Evolutionary conservation across 1,140 invertebrate species (phyloP).

Genomic region (Pteromalus puparum): DNA sequence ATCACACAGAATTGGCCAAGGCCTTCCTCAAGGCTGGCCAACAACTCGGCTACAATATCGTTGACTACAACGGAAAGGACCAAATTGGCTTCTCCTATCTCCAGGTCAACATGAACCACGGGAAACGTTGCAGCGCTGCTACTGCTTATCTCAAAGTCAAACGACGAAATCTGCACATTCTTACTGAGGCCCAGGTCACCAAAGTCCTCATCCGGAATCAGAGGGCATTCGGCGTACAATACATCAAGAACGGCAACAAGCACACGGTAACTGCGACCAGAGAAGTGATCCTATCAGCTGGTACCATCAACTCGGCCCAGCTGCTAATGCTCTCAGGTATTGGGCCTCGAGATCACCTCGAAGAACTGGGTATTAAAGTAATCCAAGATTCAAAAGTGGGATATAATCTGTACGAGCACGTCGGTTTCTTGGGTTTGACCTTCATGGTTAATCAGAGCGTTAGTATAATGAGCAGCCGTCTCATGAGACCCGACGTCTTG

Average conservation of each 20-base stretch:
- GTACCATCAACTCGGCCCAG: constrained; percentile 88
- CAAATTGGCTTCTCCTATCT: constrained; percentile 84
- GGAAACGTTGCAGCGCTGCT: constrained; percentile 87
- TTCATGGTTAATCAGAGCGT: constrained; percentile 88
- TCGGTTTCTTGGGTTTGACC: constrained; percentile 87
- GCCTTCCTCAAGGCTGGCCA: constrained; percentile 82
- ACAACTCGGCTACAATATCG: constrained; percentile 83
- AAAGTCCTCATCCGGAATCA: constrained; percentile 81
- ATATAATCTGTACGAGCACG: constrained; percentile 89
- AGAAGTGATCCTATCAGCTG: constrained; percentile 88
- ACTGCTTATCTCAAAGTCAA: constrained; percentile 86
- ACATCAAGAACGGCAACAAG: constrained; percentile 79
- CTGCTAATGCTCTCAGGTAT: constrained; percentile 94
- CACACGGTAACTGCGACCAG: constrained; percentile 81
- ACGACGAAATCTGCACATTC: constrained; percentile 85
- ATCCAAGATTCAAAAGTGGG: constrained; percentile 86
- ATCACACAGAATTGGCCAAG: constrained; percentile 78
- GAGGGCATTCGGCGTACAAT: constrained; percentile 85
- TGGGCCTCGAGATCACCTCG: constrained; percentile 86
- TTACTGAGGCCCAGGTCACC: constrained; percentile 79
- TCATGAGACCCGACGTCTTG: constrained; percentile 84
- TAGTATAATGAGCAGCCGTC: constrained; percentile 84
- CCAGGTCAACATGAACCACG: constrained; percentile 87
- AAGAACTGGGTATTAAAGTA: constrained; percentile 84
- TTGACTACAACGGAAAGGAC: constrained; percentile 85